Evolutionary conservation across 2,888 invertebrate genomes (phyloP), one percentile per base, ranked within the genome.

Genomic region (Chaetogeoica ovagalla): DNA sequence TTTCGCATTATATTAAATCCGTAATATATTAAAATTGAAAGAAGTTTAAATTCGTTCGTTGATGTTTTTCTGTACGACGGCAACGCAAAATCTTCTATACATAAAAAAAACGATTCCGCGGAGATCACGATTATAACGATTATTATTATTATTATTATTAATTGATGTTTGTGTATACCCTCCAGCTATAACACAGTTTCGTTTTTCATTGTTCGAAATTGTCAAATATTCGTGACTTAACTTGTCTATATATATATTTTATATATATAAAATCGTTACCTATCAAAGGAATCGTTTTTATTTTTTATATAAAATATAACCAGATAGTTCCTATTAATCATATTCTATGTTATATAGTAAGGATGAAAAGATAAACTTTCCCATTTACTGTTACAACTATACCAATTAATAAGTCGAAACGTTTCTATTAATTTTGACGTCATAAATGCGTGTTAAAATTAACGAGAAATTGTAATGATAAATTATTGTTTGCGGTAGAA

Each of bases 121-220:
- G 13, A 48, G 3, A 73, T 63, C 63, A 63, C 63, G 73, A 63
- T 39, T 70, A 39, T 8, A 70, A 70, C 39, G n/a, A 70, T 63
- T 74, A 74, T 63, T 74, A 74, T 73, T 37, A 70, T 63, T 74
- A 74, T 63, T 74, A 74, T 73, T 37, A 75, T 65, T 39, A 57
- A 30, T 75, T 43, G 69, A 37, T 1, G 62, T 13, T 63, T 19
- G 19, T 0, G n/a, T 2, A 13, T 43, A 43, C 43, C 30, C 30
- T 30, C 30, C 30, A 30, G 30, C 30, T 30, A 43, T 9, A 43
- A 43, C 43, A 43, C 9, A 43, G 7, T 43, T 23, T 19, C 8
- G 37, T 19, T 65, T 55, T 66, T 66, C 19, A 75, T 59, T 66
- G n/a, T 75, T 57, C n/a, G 13, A 57, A 43, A 75, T 75, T n/a